phyloP scores from a whole-genome alignment of 2,797 vertebrate species.

The Etheostoma nigrum region DNA sequence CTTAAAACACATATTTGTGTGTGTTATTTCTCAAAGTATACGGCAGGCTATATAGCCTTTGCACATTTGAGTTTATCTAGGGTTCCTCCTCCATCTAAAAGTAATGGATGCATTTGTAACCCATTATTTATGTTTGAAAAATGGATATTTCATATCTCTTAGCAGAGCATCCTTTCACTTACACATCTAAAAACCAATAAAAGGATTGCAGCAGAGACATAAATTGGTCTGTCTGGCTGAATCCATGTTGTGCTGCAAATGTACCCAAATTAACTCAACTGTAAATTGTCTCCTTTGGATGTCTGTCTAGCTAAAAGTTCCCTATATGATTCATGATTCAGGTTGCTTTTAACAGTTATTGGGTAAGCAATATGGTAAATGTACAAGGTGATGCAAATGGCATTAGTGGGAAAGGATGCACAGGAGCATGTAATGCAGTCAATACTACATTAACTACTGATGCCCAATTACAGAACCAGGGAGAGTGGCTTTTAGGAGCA shows the following conservation, averaged over 20 bases:
- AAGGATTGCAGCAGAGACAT: constrained; percentile 93
- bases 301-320: constrained; percentile 99
- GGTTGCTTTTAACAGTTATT: constrained; percentile 99
- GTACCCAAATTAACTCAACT: constrained; percentile 99
- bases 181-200: constrained; percentile 93
- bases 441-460: constrained; percentile 99
- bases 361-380: constrained; percentile 99
- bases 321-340: constrained; percentile 99
- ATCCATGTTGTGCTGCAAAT: constrained; percentile 96
- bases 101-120: constrained; percentile 85
- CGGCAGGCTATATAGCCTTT: constrained; percentile 49
- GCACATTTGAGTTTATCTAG: constrained; percentile 50
- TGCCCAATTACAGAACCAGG: constrained; percentile 99
- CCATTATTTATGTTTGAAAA: constrained; percentile 87
- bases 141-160: constrained; percentile 90
- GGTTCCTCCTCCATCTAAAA: constrained; percentile 55
- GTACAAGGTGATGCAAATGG: constrained; percentile 99
- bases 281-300: constrained; percentile 99
- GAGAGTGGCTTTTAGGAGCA: constrained; percentile 99
- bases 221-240: constrained; percentile 96
- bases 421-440: constrained; percentile 99
- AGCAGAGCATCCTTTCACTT: constrained; percentile 91
- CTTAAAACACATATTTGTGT: constrained; percentile 75
- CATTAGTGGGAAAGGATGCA: constrained; percentile 99
- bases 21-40: constrained; percentile 64